Evolutionary conservation across 2,888 invertebrate genomes (phyloP).

Genomic region (Drosophila maculinotata): DNA sequence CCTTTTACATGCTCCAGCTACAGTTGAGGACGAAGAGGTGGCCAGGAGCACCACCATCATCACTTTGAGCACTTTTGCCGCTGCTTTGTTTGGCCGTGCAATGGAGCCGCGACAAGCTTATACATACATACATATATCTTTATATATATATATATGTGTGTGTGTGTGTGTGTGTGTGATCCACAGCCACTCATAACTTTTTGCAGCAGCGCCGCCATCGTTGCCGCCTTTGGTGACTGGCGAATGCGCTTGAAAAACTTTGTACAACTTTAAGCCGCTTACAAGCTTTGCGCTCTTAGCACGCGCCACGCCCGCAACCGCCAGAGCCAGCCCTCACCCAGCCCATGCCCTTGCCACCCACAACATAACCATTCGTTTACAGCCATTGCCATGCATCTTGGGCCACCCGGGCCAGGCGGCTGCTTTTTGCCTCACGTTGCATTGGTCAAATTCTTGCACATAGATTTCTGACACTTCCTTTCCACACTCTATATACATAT

Average conservation of each 20-base stretch:
- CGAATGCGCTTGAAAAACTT: slow-evolving; percentile 82
- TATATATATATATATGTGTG: slow-evolving; percentile 22
- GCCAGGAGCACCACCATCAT: slow-evolving; percentile 14
- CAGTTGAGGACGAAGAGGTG: neutral
- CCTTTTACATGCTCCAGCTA: slow-evolving; percentile 72
- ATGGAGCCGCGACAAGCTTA: slow-evolving; percentile 51
- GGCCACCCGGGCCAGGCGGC: slow-evolving; percentile 3
- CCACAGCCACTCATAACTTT: slow-evolving; percentile 77
- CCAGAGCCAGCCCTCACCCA: neutral
- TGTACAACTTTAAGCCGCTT: slow-evolving; percentile 81
- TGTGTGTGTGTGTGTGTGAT: slow-evolving; percentile 40
- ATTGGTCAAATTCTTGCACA: slow-evolving; percentile 53
- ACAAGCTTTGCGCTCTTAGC: slow-evolving; percentile 80
- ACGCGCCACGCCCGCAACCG: slow-evolving; percentile 45
- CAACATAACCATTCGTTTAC: slow-evolving; percentile 11
- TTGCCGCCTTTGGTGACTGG: slow-evolving; percentile 77
- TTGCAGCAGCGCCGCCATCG: slow-evolving; percentile 44
- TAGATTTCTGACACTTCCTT: slow-evolving; percentile 65
- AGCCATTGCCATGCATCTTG: slow-evolving; percentile 36
- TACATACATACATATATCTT: slow-evolving; percentile 48
- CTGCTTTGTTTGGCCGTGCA: slow-evolving; percentile 46
- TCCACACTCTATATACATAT: neutral
- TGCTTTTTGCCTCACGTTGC: slow-evolving; percentile 44
- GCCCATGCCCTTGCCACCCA: neutral
- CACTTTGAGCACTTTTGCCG: slow-evolving; percentile 18